Evolutionary conservation across 2,113 vertebrate genomes (phyloP).

Genomic region (Sturnira hondurensis): DNA sequence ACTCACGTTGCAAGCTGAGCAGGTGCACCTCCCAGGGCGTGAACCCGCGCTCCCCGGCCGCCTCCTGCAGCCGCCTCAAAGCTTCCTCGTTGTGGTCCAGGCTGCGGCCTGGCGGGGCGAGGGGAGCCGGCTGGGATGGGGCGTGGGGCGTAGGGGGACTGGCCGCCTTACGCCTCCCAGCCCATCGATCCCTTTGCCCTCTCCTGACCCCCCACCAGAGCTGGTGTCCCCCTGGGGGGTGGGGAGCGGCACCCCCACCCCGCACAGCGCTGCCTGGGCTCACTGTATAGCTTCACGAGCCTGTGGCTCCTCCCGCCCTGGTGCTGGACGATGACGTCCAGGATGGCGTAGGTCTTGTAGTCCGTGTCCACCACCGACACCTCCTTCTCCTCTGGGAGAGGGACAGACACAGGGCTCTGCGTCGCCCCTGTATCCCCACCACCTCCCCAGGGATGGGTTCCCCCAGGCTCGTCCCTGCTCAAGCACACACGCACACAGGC

Average conservation of each 20-base stretch:
- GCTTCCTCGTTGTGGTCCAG: fast-evolving
- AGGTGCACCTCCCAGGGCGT: fast-evolving
- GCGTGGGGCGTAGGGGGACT: neutral
- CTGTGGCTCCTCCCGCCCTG: fast-evolving
- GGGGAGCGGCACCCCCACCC: neutral
- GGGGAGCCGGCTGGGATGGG: neutral
- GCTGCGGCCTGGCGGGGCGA: neutral
- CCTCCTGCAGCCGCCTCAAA: neutral
- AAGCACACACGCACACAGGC: fast-evolving
- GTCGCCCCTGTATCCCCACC: no score
- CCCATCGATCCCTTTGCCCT: fast-evolving
- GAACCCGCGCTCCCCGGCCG: neutral
- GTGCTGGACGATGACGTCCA: fast-evolving
- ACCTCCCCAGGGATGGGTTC: fast-evolving
- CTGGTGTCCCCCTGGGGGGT: neutral
- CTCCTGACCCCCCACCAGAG: neutral
- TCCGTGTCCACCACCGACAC: neutral
- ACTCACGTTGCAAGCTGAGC: neutral
- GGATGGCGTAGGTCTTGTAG: neutral
- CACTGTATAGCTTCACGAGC: slow-evolving; percentile 4
- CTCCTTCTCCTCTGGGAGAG: neutral
- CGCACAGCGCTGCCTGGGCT: neutral
- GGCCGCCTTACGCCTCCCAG: fast-evolving
- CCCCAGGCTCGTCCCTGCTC: fast-evolving
- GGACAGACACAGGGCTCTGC: neutral